Evolutionary conservation across 2,888 invertebrate species (phyloP), one percentile per base, ranked within the genome.

Genomic region (Theretra japonica): DNA sequence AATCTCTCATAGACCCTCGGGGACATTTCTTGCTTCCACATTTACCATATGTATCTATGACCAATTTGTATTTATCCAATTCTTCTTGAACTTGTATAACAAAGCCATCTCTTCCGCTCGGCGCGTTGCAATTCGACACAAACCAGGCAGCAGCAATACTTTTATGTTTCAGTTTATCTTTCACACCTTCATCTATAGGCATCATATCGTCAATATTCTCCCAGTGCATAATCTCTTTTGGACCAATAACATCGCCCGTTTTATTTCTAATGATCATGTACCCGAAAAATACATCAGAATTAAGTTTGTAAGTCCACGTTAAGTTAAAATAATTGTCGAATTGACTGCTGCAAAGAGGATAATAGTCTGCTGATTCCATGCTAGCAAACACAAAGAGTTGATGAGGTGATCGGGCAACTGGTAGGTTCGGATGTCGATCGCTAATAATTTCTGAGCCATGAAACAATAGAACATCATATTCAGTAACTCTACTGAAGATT

Each of bases 71-170:
- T 60, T 77, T 73, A 8, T 74, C 59, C 30, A 90, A 72, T 69
- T 83, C 82, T 5, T 30, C 28, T 58, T 83, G 74, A 1, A 90
- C 73, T 23, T 81, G 53, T 8, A 70, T 70, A 1, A 82, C 86
- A 70, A 83, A 81, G 5, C 50, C 5, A 69, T 83, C 79, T 72
- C 90, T 80, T 1, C 76, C 73, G 72, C 83, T 86, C 58, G 60
- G 77, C 0, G 86, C 75, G 1, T 70, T 28, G 70, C 90, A 90
- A 33, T 89, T 85, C 4, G 90, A 90, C 0, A 88, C 88, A 62
- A 90, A 83, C 90, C 90, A 90, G 5, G 90, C 89, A 0, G 86
- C 90, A 6, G 87, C 84, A 73, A 79, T 85, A 0, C 73, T 84
- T 73, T 90, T 90, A 5, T 73, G 73, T 7, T 72, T 80, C n/a